Base-by-base conservation (phyloP, 2,888 invertebrate genomes). In the Synergus gifuensis region DNA sequence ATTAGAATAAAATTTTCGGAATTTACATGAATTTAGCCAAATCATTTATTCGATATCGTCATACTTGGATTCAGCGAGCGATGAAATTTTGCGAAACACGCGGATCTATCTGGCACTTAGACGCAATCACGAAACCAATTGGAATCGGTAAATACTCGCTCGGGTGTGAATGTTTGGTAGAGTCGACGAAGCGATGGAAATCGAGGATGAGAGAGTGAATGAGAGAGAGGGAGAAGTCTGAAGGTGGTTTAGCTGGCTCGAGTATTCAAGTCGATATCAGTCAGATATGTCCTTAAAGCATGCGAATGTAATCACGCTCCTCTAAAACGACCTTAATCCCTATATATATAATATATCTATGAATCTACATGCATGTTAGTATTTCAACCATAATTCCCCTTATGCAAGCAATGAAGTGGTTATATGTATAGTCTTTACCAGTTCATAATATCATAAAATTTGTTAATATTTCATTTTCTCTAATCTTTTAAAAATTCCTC, bases 281-380 rank as follows among this genome's bases (percentile, higher is more conserved):
- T 73, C 88, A 90, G 90, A 91, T 91, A 92, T 91, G 89, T 91
- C 91, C 90, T 91, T 87, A 85, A 86, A 91, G 89, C 92, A 92
- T 91, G 92, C 92, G 89, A 92, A 83, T 86, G 87, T 88, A 90
- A 90, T 89, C 88, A 87, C 84, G 77, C 79, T 76, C 78, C 78
- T 81, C 54, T 67, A 46, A 49, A 28, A 42, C 63, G 80, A 60
- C 62, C 84, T 82, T 79, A 67, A 83, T 79, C 78, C 63, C 62
- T 79, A 22, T 22, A 63, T 76, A 62, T 46, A 40, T n/a, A n/a
- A 64, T 76, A 63, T 40, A 36, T 44, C 49, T 40, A 77, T 5
- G 80, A 40, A 49, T 12, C 46, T 1, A 46, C 69, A 54, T 54
- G 73, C 73, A 73, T 73, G 40, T 73, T 58, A 36, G 36, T 54